A percentile compares a stretch with the other conserved stretches of the same genome.
Conservation (phyloP, 2,113 vertebrate species). For the Dissostichus mawsoni region DNA sequence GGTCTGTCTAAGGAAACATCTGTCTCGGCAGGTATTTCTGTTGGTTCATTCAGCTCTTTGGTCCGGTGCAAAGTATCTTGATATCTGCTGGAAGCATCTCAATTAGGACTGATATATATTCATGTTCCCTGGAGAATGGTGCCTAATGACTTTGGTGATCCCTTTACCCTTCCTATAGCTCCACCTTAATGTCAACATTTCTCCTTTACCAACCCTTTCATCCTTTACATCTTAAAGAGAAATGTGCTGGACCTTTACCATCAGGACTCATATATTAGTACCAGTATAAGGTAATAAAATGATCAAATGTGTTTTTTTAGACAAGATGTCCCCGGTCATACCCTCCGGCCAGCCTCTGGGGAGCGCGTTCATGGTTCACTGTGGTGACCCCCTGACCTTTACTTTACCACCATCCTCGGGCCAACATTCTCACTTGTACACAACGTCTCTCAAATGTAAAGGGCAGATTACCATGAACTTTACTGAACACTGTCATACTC, state of each 20-base stretch:
- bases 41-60: neutral
- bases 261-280: neutral
- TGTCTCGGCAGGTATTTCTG: neutral
- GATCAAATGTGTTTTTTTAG: neutral
- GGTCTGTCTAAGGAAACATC: neutral
- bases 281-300: no score
- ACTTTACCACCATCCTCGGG: constrained; percentile 20
- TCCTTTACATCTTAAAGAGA: neutral
- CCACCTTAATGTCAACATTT: neutral
- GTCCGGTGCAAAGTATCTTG: neutral
- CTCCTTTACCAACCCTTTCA: neutral
- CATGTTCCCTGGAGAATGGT: neutral
- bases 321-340: neutral
- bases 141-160: neutral
- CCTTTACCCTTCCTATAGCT: neutral
- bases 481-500: constrained; percentile 21
- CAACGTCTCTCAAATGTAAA: constrained; percentile 36
- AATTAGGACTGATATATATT: neutral
- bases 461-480: constrained; percentile 52
- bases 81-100: neutral
- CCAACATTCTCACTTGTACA: constrained; percentile 18
- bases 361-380: constrained; percentile 14
- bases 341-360: neutral
- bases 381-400: constrained; percentile 51
- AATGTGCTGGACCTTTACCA: neutral